A percentile compares a stretch with the other conserved stretches of the same genome.
Evolutionary conservation across 2,113 vertebrate species (phyloP).

Genomic region (Parus major): DNA sequence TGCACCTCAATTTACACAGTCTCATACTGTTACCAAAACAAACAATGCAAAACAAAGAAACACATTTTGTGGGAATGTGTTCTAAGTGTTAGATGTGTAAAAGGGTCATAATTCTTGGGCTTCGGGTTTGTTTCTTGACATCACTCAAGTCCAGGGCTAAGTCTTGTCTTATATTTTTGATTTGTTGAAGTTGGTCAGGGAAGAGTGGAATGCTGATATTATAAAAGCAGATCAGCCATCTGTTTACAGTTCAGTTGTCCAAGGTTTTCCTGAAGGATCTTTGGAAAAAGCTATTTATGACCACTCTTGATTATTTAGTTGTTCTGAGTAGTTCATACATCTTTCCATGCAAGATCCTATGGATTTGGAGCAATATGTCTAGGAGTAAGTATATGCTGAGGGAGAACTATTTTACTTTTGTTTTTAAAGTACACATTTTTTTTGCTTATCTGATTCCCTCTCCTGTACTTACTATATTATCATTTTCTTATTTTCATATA

Average conservation of each 20-base stretch:
- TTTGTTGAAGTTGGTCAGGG: not conserved
- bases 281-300: not conserved
- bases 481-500: not conserved
- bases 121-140: not conserved
- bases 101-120: not conserved
- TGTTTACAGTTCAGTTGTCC: not conserved
- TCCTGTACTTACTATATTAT: not conserved
- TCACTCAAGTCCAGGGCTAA: not conserved
- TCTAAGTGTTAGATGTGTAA: not conserved
- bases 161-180: not conserved
- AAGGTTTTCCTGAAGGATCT: not conserved
- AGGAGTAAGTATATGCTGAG: not conserved
- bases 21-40: not conserved
- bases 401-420: not conserved
- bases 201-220: not conserved
- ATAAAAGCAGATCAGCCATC: not conserved
- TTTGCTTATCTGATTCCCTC: rapidly evolving
- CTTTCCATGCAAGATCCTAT: not conserved
- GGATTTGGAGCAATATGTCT: not conserved
- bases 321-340: not conserved
- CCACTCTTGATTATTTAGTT: not conserved
- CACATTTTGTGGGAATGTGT: not conserved
- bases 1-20: not conserved
- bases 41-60: not conserved
- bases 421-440: not conserved